Percentiles rank a stretch among this genome's conserved stretches.
phyloP scores from a whole-genome alignment of 2,888 invertebrate genomes.

The Odontothrips loti region DNA sequence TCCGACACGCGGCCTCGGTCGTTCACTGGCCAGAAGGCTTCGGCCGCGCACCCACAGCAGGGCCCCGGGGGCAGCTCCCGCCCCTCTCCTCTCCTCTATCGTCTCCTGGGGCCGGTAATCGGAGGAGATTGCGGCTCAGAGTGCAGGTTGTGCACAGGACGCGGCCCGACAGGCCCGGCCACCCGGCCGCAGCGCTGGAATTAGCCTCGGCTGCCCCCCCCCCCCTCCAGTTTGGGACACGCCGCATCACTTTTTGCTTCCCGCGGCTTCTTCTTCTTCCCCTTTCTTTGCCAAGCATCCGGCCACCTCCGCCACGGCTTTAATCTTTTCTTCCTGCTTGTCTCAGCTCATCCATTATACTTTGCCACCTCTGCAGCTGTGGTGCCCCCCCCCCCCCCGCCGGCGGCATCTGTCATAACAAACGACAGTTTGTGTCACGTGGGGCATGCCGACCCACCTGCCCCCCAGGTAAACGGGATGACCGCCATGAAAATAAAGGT shows the following conservation, averaged over 20 bases:
- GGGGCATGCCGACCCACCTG: neutral
- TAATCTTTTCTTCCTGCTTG: conserved; percentile 11
- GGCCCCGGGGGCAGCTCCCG: neutral
- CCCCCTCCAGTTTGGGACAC: neutral
- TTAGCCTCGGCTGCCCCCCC: neutral
- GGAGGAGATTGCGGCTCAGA: neutral
- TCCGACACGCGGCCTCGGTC: neutral
- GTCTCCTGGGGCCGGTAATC: neutral
- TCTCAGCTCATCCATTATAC: conserved; percentile 26
- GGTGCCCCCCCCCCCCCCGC: neutral
- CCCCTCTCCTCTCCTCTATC: neutral
- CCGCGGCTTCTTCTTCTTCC: neutral
- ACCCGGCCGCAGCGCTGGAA: neutral
- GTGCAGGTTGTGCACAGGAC: neutral
- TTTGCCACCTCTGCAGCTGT: neutral
- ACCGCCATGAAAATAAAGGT: neutral
- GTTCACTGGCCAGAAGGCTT: neutral
- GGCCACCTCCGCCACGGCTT: neutral
- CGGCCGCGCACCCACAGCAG: no score
- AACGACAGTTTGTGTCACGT: neutral
- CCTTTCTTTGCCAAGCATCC: neutral
- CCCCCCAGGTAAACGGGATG: neutral
- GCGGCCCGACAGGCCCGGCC: neutral
- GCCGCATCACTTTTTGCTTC: neutral
- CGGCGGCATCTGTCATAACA: neutral